Base-by-base conservation (phyloP, 1,140 invertebrate genomes). In the Oryzaephilus surinamensis region DNA sequence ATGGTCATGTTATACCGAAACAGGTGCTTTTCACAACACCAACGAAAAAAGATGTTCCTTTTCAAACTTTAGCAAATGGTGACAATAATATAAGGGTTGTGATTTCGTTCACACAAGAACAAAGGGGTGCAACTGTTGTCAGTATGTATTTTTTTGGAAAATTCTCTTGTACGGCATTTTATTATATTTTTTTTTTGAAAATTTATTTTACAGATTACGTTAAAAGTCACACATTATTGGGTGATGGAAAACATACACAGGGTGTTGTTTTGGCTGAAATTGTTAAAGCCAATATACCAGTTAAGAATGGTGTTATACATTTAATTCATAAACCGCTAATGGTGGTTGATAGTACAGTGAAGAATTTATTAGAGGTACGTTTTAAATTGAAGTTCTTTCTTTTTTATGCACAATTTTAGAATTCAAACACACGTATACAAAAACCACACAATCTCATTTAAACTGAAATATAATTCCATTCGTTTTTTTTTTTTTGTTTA, bases 281-380 rank as follows among this genome's bases (percentile, higher is more conserved):
- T 38, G 74, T 91, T 1, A 79, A 80, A 60, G 81, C 80, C n/a
- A 93, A 95, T 62, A 93, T 95, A 46, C 89, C 90, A 0, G 84
- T 94, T 3, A 78, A 77, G 53, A 94, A 94, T 56, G 90, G 91
- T 6, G 89, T 94, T 0, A 77, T 94, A 2, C 91, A 95, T 67
- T 70, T 95, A 15, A 94, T 94, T 50, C 81, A 87, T 42, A 74
- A 84, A 42, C 89, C 89, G 0, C 66, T 95, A 1, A 90, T 93
- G 80, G 77, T 93, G 21, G 81, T 92, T 17, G 87, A 92, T 52
- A 81, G 77, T 7, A 83, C 79, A 3, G 77, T 93, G 26, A 76
- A 76, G 42, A 76, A 92, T 52, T 88, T 92, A 52, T 62, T 94
- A 20, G 75, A 86, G 81, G 87, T 91, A 69, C 71, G 70, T 71